phyloP scores from a whole-genome alignment of 2,113 vertebrate genomes.

The Silurus asotus region DNA sequence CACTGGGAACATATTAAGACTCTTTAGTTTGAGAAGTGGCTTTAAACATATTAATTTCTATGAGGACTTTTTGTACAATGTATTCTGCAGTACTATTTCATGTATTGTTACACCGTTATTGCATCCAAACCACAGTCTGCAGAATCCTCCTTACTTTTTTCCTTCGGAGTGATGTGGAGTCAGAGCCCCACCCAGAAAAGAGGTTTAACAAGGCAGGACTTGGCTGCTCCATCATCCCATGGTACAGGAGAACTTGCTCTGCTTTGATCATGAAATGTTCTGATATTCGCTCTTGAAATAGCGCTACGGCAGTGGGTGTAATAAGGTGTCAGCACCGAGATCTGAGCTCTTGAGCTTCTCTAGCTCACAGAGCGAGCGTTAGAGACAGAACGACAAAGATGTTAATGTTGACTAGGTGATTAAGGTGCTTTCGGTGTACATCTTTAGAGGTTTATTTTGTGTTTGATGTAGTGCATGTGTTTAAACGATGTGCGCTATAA shows the following conservation, averaged over 20 bases:
- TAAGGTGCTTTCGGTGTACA: conserved; percentile 45
- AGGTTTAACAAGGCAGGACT: conserved; percentile 66
- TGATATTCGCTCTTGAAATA: conserved; percentile 62
- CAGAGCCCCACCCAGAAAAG: conserved; percentile 66
- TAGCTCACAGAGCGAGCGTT: conserved; percentile 57
- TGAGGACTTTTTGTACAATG: background rate
- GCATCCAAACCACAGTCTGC: background rate
- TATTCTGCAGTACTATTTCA: background rate
- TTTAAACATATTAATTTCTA: background rate
- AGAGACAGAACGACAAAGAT: conserved; percentile 54
- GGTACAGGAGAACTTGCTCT: conserved; percentile 62
- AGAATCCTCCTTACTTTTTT: conserved; percentile 58
- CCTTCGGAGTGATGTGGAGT: conserved; percentile 56
- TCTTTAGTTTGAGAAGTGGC: background rate
- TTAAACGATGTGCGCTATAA: conserved; percentile 47
- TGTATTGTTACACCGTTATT: background rate
- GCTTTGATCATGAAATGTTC: conserved; percentile 73
- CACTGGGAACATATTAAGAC: background rate
- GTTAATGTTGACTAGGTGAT: conserved; percentile 73
- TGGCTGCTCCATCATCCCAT: conserved; percentile 63
- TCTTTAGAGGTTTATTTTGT: conserved; percentile 60
- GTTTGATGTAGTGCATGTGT: conserved; percentile 28
- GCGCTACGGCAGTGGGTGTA: conserved; percentile 65
- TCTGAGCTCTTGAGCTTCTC: conserved; percentile 65
- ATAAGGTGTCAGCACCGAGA: conserved; percentile 70